Evolutionary conservation across 2,113 vertebrate species (phyloP).

Genomic region (Catharus fuscescens): DNA sequence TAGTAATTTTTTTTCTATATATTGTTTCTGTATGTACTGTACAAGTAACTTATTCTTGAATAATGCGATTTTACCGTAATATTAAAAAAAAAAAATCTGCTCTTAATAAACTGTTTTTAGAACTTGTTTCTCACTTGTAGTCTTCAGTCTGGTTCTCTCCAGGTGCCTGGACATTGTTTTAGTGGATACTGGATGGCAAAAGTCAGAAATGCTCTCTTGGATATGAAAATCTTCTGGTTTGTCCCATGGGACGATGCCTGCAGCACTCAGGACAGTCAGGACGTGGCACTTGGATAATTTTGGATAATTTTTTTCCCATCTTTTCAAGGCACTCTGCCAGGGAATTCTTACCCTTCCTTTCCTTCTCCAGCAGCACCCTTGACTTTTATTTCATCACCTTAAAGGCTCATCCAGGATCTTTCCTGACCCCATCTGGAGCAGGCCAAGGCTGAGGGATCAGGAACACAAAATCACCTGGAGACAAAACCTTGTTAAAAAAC

Average conservation of each 20-base stretch:
- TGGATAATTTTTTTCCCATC: neutral
- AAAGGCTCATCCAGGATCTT: accelerated
- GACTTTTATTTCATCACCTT: accelerated
- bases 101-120: constrained; percentile 75
- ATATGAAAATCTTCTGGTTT: neutral
- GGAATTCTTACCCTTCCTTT: neutral
- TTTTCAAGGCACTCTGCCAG: neutral
- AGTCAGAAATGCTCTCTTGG: neutral
- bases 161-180: neutral
- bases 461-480: accelerated
- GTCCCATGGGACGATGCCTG: accelerated
- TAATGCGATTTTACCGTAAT: constrained; percentile 73
- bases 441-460: neutral
- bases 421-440: accelerated
- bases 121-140: constrained; percentile 15
- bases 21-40: constrained; percentile 80
- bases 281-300: neutral
- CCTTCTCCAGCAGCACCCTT: neutral
- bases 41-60: constrained; percentile 83
- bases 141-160: neutral
- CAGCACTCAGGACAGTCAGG: accelerated
- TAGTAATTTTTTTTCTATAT: constrained; percentile 60
- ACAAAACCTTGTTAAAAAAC: neutral
- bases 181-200: neutral
- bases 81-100: constrained; percentile 58